Evolutionary conservation across 2,888 invertebrate species (phyloP), one percentile per base, ranked within the genome.

Genomic region (Papilio elwesi): DNA sequence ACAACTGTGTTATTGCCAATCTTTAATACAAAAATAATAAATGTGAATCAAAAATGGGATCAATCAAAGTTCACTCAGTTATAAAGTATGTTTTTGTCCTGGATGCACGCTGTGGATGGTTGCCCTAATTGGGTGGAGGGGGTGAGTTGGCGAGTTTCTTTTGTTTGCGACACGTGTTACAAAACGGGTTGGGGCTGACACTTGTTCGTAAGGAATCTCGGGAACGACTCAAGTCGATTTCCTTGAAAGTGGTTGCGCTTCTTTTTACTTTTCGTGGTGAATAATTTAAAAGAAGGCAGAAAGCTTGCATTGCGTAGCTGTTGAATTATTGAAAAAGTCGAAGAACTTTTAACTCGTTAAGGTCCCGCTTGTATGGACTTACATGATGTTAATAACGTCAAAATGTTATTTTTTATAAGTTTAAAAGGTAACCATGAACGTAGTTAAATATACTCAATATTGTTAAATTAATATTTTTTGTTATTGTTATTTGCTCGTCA

Each of bases 81-180:
- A 51, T 11, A 13, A 6, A 12, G 11, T 51, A 10, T 51, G 12
- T 59, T 59, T 51, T 65, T 59, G 38, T 57, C 59, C 59, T 6
- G 9, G 3, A n/a, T 62, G 4, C n/a, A n/a, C 8, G 7, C 64
- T 64, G 8, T 64, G 65, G 15, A 47, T 64, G 73, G 57, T 64
- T 5, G 13, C 67, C 26, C 59, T 71, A 71, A 67, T 59, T 36
- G 84, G 75, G 78, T 79, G 81, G 82, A 78, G 81, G 83, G 85
- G 86, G 86, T 79, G 81, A 86, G 82, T 86, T 86, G 85, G 79
- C 83, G 87, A 88, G 87, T 89, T 92, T 90, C 91, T 93, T 93
- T 93, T 93, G 92, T 93, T 91, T 89, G 88, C 85, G 85, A 90
- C 93, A 93, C 91, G 92, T 93, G 93, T 92, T 89, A 87, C 90